Base-by-base conservation (phyloP, 2,113 vertebrate genomes). In the Hiodon tergisus region DNA sequence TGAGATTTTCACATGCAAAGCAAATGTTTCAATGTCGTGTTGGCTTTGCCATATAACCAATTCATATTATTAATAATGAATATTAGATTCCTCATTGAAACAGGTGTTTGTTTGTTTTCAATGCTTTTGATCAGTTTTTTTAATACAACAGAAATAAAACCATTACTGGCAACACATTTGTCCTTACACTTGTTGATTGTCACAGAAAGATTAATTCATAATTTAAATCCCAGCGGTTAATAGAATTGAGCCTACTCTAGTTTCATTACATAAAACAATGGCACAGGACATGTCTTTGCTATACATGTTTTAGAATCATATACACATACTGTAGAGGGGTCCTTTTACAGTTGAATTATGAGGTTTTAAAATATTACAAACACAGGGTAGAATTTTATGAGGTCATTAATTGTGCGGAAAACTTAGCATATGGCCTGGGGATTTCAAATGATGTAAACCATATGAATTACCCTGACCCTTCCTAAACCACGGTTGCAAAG, bases 401-500 rank as follows among this genome's bases (percentile, higher is more conserved):
- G 67, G 61, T 72, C 84, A 82, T 85, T 86, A 87, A 86, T 81
- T 85, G 79, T 78, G 70, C 76, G 78, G 74, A 62, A 84, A 86
- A 83, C 70, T 72, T 72, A 72, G 69, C 70, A 72, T 84, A 72
- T 70, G 81, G 81, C 74, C 82, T 79, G 81, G 82, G 66, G 80
- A 82, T 83, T 11, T 82, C 76, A 77, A 79, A 65, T 84, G 53
- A 90, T 88, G 86, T 83, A 85, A 87, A 86, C 75, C 86, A 88
- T 77, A 89, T 88, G 76, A 72, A 72, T 77, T 71, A 54, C 52
- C 71, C 58, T 67, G 69, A 62, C 61, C 54, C 70, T 67, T 62
- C 57, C 73, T 55, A 17, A 65, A 54, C 46, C 14, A 63, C 11
- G 16, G 47, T 17, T 65, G 48, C 48, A 70, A 71, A 57, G 68